Base-by-base conservation (phyloP, 2,113 vertebrate genomes). In the Boulengerochromis microlepis region DNA sequence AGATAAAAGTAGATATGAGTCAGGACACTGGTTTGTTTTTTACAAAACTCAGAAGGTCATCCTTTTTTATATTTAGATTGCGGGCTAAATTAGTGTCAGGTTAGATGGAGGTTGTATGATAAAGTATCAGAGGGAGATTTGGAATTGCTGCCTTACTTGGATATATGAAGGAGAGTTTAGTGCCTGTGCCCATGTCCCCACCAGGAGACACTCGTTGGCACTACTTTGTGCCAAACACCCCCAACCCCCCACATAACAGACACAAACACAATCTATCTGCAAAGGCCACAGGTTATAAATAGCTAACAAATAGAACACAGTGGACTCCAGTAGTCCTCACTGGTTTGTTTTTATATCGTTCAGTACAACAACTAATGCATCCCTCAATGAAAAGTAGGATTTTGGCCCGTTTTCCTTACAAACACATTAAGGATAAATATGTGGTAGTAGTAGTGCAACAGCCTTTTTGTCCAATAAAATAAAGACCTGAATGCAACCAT, bases 261-360 rank as follows among this genome's bases (percentile, higher is more conserved):
- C 87, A 90, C 88, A 90, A 86, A 90, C 80, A 95, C 91, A 93
- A 92, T 91, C 93, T 92, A 93, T 87, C 87, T 47, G 89, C 87
- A 94, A 96, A 96, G 95, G 95, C 91, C 95, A 95, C 85, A 71
- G 69, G 89, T 91, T 96, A 96, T 89, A 93, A 95, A 96, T 96
- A 96, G 94, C 91, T 90, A 93, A 93, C 91, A 93, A 91, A 93
- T 90, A 89, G 89, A 93, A 93, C 92, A 90, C 85, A 88, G 86
- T 90, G 81, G 89, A 90, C 87, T 86, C 81, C 57, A 87, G 84
- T 87, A 64, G 78, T 81, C 18, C 56, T 85, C 66, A 33, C 89
- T 85, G 81, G 61, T 89, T 89, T 94, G 87, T 93, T 91, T 92
- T 89, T 87, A 31, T 56, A 13, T 76, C 84, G 90, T 85, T 81